Evolutionary conservation across 2,113 vertebrate genomes (phyloP).

Genomic region (Passer domesticus): DNA sequence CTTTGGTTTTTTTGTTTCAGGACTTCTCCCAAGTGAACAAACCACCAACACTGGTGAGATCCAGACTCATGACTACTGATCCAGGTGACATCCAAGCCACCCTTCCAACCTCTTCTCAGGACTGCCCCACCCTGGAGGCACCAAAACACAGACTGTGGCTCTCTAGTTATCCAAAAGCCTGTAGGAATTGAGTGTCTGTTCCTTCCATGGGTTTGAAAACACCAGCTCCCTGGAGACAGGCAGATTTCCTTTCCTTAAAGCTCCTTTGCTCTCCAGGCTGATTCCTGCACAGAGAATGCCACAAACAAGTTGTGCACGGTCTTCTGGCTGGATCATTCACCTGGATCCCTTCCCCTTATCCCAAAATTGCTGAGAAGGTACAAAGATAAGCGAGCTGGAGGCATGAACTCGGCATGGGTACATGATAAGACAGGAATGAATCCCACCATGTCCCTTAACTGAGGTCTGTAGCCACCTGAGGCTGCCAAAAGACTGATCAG

Average conservation of each 20-base stretch:
- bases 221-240: neutral
- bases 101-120: neutral
- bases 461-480: accelerated
- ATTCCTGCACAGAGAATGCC: neutral
- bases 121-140: accelerated
- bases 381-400: neutral
- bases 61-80: neutral
- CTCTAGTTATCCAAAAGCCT: neutral
- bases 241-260: neutral
- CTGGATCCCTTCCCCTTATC: neutral
- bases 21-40: neutral
- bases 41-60: neutral
- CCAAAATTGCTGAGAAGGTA: neutral
- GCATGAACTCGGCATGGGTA: neutral
- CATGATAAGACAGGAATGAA: neutral
- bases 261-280: accelerated
- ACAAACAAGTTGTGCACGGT: neutral
- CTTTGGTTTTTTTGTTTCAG: neutral
- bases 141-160: neutral
- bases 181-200: neutral
- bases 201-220: neutral
- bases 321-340: neutral
- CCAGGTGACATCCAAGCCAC: neutral
- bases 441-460: accelerated
- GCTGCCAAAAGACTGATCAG: neutral